phyloP scores from a whole-genome alignment of 2,113 vertebrate genomes.

The Hippocampus abdominalis region DNA sequence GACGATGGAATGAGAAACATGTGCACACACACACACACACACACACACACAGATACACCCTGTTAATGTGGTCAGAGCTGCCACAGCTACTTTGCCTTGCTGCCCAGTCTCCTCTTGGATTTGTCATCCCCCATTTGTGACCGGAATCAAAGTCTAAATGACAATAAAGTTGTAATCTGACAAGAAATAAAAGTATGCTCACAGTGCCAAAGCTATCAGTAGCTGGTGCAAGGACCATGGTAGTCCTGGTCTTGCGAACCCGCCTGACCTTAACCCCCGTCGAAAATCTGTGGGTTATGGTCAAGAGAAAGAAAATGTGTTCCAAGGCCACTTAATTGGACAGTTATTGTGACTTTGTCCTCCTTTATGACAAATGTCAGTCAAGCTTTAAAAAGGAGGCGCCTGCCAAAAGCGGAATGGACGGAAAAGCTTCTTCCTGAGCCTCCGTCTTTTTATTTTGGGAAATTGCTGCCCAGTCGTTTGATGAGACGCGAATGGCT shows the following conservation, averaged over 20 bases:
- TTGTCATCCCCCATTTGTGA: not conserved
- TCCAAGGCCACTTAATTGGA: not conserved
- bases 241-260: too few relatives aligned
- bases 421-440: not conserved
- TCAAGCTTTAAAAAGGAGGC: conserved; percentile 6
- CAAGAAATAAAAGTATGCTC: not conserved
- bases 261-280: too few relatives aligned
- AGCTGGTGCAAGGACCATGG: too few relatives aligned
- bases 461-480: not conserved
- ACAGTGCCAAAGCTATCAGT: too few relatives aligned
- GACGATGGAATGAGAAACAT: conserved; percentile 25
- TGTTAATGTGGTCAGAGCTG: conserved; percentile 3
- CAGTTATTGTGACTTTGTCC: conserved; percentile 14
- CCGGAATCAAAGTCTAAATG: not conserved
- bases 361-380: conserved; percentile 23
- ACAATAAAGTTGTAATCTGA: not conserved
- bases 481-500: conserved; percentile 33
- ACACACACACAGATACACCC: conserved; percentile 1
- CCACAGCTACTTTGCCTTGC: not conserved
- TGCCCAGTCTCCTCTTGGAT: not conserved
- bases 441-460: not conserved
- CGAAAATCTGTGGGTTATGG: too few relatives aligned
- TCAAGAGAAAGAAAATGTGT: too few relatives aligned
- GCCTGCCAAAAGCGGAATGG: conserved; percentile 6
- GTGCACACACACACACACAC: conserved; percentile 2